Evolutionary conservation across 2,888 invertebrate genomes (phyloP), one percentile per base, ranked within the genome.

Genomic region (Troides oblongomaculatus): DNA sequence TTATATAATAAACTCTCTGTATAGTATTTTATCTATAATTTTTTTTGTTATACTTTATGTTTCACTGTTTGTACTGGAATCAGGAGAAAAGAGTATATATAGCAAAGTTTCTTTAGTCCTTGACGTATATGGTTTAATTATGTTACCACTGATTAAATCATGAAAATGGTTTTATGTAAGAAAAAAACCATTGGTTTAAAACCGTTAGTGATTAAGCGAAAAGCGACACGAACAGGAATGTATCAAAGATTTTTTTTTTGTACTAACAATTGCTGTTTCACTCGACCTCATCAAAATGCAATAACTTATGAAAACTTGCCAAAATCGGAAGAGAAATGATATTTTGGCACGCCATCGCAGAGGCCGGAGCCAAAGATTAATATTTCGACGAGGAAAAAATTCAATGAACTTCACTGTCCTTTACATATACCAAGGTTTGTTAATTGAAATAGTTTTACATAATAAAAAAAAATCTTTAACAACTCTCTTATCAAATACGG

Each of bases 261-360:
- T 4, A 50, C 53, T 39, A 43, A 36, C 12, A 21, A 25, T 57
- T 39, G 14, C 21, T 21, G 39, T 23, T 25, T 25, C n/a, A 21
- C 65, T 65, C 64, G 43, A 46, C 46, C 46, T 46, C 53, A 53
- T 65, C 66, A 61, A 60, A 67, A 57, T 62, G 67, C 56, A 67
- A 67, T 67, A 62, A 46, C n/a, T 23, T 62, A 62, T 67, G 62
- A 67, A 67, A 25, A 23, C 57, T 62, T 67, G 62, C 67, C 67
- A 67, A 57, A 62, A 67, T 57, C 23, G 14, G 46, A 25, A 58
- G 43, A 66, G 46, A 66, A 66, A 66, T 25, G 50, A 64, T 23
- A 57, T 60, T 66, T 66, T 66, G 59, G 66, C 60, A 60, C 66
- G 60, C 59, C n/a, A 60, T 30, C 60, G 50, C 50, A 18, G 46